Evolutionary conservation across 2,797 vertebrate genomes (phyloP).

Genomic region (Gouania willdenowi): DNA sequence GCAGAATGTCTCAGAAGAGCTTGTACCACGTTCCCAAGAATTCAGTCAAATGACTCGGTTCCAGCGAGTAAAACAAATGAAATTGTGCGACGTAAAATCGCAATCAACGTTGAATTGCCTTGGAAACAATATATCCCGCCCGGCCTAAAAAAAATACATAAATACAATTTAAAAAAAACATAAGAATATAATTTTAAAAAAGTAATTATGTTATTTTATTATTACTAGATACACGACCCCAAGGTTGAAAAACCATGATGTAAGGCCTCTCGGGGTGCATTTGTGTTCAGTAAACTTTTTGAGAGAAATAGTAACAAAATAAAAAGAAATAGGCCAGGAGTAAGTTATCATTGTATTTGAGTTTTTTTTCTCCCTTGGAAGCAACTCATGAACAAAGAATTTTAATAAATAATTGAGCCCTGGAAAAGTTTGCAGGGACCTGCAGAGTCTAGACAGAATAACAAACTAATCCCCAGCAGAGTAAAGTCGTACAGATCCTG

Average conservation of each 20-base stretch:
- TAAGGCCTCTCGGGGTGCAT: slow-evolving; percentile 15
- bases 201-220: slow-evolving; percentile 7
- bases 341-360: slow-evolving; percentile 2
- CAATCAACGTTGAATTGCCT: no score
- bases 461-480: slow-evolving; percentile 21
- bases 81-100: no score
- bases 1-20: no score
- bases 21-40: no score
- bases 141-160: slow-evolving; percentile 15
- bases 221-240: slow-evolving; percentile 12
- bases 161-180: no score
- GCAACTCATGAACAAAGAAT: slow-evolving; percentile 40
- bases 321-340: not conserved
- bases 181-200: no score
- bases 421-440: slow-evolving; percentile 22
- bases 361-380: slow-evolving; percentile 9
- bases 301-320: not conserved
- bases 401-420: slow-evolving; percentile 49
- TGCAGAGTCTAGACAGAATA: slow-evolving; percentile 22
- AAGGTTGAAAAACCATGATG: slow-evolving; percentile 13
- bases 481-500: not conserved
- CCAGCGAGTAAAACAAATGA: no score
- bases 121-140: no score
- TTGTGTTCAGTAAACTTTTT: slow-evolving; percentile 11
- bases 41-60: no score